Conservation (phyloP, 2,888 invertebrate genomes). For the Lithosia quadra region DNA sequence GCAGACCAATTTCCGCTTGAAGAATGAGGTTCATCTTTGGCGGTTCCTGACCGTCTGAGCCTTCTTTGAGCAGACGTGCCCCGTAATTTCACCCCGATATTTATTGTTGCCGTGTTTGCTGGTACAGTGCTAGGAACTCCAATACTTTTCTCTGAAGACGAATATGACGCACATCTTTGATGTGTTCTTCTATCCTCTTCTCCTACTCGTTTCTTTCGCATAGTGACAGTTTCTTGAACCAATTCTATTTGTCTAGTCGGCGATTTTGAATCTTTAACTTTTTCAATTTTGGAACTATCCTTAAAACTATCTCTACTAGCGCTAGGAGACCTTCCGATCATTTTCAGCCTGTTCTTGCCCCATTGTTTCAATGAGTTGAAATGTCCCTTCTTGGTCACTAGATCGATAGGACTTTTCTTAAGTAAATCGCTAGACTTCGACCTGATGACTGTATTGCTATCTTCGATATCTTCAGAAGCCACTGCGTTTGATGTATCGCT, state of each 20-base stretch:
- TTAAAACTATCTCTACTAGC: constrained; percentile 84
- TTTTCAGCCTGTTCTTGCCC: constrained; percentile 92
- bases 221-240: constrained; percentile 89
- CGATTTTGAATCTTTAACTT: constrained; percentile 75
- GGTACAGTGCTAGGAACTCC: constrained; percentile 85
- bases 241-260: constrained; percentile 85
- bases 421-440: constrained; percentile 93
- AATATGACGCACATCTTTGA: constrained; percentile 93
- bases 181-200: constrained; percentile 90
- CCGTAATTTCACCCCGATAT: constrained; percentile 90
- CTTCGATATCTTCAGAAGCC: constrained; percentile 85
- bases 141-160: constrained; percentile 91
- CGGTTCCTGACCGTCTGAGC: constrained; percentile 88
- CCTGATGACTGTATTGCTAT: constrained; percentile 86
- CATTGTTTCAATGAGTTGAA: constrained; percentile 94
- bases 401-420: constrained; percentile 89
- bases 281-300: constrained; percentile 75
- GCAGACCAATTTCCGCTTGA: constrained; percentile 98
- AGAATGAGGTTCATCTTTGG: constrained; percentile 94
- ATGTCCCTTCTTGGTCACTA: constrained; percentile 87
- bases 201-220: constrained; percentile 87
- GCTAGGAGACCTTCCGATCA: constrained; percentile 89
- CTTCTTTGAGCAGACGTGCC: constrained; percentile 91
- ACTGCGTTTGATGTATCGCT: constrained; percentile 85
- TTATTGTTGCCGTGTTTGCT: constrained; percentile 85